Base-by-base conservation (phyloP, 2,888 invertebrate genomes). In the Antheraea assamensis region DNA sequence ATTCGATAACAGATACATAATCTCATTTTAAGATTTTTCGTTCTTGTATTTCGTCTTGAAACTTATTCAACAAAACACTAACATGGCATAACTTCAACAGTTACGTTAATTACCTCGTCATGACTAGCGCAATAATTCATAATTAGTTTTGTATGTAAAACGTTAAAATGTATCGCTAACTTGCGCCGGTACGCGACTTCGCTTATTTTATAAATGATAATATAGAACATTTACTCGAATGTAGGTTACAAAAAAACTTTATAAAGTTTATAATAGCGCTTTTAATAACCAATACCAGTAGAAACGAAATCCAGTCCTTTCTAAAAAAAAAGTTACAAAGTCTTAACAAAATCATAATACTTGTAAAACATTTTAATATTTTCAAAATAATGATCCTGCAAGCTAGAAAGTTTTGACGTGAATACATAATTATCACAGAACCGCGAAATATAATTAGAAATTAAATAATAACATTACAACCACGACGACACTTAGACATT, bases 81-180 rank as follows among this genome's bases (percentile, higher is more conserved):
- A 66, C 66, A 66, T 66, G 30, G 30, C 61, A 30, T 64, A 64
- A 10, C 21, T 68, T 31, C 68, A 68, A 68, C 68, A 35, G 68
- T 68, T 68, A 68, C 35, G 35, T 68, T 68, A 68, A 68, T 30
- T 30, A 64, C 27, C 68, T n/a, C 68, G 35, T 68, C 35, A 68
- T 68, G n/a, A n/a, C 31, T 21, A n/a, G 68, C 35, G 68, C 13
- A 68, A 35, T 35, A n/a, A 35, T n/a, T 68, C 7, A 35, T 35
- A 68, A 68, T 68, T 19, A 68, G 1, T 35, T n/a, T 68, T 68
- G 21, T 68, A 68, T 68, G 68, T 68, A 68, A 68, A 68, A 35
- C 35, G n/a, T 31, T 19, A 31, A 66, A 66, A 58, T 58, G 10
- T 24, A 58, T 24, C n/a, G 58, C 24, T 58, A 24, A 58, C 58